Conservation (phyloP, 2,888 invertebrate species). For the Invenusta paracnida region DNA sequence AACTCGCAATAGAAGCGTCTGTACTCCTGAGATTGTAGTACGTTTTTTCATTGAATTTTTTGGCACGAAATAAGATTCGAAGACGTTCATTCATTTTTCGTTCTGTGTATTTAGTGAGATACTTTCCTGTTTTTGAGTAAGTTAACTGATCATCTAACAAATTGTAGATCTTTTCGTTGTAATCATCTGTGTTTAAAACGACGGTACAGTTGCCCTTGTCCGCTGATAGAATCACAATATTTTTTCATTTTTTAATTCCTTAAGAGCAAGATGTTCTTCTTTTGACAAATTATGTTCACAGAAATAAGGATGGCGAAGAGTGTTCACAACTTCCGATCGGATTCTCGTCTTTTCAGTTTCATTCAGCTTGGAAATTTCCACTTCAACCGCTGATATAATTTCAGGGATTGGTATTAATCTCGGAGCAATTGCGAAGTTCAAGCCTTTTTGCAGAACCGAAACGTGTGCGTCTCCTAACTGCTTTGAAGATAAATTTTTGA, state of each 20-base stretch:
- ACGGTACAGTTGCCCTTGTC: conserved; percentile 11
- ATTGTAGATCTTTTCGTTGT: background rate
- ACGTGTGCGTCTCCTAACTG: background rate
- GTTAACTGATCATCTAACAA: background rate
- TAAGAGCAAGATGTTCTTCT: background rate
- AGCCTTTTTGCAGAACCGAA: too few relatives aligned
- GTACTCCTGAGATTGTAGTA: conserved; percentile 21
- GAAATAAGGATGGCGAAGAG: background rate
- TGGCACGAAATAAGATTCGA: background rate
- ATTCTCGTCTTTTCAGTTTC: background rate
- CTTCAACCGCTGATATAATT: background rate
- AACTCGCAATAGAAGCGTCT: background rate
- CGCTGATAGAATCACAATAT: background rate
- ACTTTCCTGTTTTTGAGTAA: background rate
- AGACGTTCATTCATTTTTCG: background rate
- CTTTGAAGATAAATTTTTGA: background rate
- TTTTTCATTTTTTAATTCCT: conserved; percentile 5
- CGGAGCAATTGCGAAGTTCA: background rate
- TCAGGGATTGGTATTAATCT: background rate
- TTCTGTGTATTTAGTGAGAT: background rate
- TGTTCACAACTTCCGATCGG: background rate
- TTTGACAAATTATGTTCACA: background rate
- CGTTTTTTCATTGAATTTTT: conserved; percentile 1
- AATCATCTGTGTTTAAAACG: background rate
- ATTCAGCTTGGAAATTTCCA: background rate